Percentiles rank a stretch among this genome's conserved stretches.
Conservation (phyloP, 2,888 invertebrate species). For the Phyto melanocephala region DNA sequence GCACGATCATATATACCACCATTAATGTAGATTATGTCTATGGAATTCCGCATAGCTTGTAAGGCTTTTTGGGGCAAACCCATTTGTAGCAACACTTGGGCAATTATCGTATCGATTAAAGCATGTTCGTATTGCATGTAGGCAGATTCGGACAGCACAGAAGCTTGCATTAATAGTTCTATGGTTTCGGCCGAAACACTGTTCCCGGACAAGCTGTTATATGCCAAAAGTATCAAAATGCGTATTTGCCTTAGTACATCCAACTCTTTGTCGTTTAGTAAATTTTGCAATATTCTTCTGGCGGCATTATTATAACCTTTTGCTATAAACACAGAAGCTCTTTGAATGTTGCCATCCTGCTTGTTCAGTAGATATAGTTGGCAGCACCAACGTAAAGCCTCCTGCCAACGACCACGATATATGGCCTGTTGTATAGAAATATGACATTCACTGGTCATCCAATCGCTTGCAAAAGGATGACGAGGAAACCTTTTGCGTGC, state of each 20-base stretch:
- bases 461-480: constrained; percentile 82
- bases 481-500: constrained; percentile 84
- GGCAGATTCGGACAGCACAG: constrained; percentile 86
- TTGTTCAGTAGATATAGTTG: constrained; percentile 84
- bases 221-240: constrained; percentile 85
- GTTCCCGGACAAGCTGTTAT: constrained; percentile 80
- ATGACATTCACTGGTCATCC: constrained; percentile 85
- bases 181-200: constrained; percentile 81
- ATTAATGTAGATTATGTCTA: constrained; percentile 87
- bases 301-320: constrained; percentile 78
- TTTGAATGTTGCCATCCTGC: constrained; percentile 83
- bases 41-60: constrained; percentile 84
- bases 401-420: constrained; percentile 82
- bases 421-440: constrained; percentile 80
- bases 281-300: constrained; percentile 72
- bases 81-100: constrained; percentile 86
- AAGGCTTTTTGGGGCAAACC: constrained; percentile 88
- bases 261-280: constrained; percentile 76
- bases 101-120: constrained; percentile 87
- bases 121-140: constrained; percentile 89
- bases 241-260: constrained; percentile 80
- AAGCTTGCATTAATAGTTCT: constrained; percentile 84
- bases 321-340: constrained; percentile 77
- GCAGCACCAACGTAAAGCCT: constrained; percentile 84
- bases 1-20: constrained; percentile 90